Evolutionary conservation across 2,888 invertebrate species (phyloP), one percentile per base, ranked within the genome.

Genomic region (Lasioglossum oenotherae): DNA sequence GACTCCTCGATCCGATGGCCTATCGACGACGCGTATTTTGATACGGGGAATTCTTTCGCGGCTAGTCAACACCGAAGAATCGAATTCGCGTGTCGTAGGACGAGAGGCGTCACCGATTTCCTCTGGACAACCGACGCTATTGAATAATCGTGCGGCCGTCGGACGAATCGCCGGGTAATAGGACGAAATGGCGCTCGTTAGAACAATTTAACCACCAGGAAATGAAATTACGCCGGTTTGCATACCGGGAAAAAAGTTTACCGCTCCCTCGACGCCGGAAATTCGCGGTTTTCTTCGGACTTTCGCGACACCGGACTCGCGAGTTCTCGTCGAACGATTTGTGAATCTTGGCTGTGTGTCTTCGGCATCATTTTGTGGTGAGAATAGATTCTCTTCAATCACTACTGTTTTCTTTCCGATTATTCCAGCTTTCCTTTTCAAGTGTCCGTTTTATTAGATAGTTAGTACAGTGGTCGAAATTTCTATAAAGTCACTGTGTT

Each of bases 11-110:
- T 82, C 19, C 44, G 23, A 53, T 12, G 27, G 27, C 31, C 69
- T 57, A 74, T 46, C 38, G 78, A 46, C 74, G 60, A 46, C 74
- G 69, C 60, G 67, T 71, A 75, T 82, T 72, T 78, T 75, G 74
- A 79, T 72, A 77, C 27, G 64, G 38, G 44, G 27, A 60, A 78
- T 82, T 78, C 74, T 44, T 75, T 53, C 16, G 49, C 46, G 35
- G 23, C 35, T 41, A 16, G 31, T 72, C 53, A 35, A 19, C 14
- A 38, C 19, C n/a, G 53, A 16, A 41, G 31, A 74, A 67, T 57
- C 74, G 49, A 38, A 80, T 71, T 44, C 35, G 49, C n/a, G 23
- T 53, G 23, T n/a, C 27, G 67, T 67, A 35, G 23, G 23, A 23
- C 35, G 27, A 53, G 5, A n/a, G 60, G 60, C 60, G 60, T 64